Evolutionary conservation across 2,113 vertebrate species (phyloP).

Genomic region (Hippocampus comes): DNA sequence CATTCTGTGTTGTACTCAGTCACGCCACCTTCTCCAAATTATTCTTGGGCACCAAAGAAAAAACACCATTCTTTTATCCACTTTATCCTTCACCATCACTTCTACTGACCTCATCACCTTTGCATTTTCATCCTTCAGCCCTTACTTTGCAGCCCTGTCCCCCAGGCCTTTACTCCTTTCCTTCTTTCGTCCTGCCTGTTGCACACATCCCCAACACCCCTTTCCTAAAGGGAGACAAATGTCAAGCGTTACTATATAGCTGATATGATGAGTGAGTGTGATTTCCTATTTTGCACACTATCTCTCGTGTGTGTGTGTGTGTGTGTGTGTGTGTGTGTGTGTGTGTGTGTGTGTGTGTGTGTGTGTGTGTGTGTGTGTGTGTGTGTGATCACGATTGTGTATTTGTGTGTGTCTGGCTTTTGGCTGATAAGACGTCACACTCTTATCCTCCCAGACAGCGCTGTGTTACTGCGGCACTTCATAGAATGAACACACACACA

Average conservation of each 20-base stretch:
- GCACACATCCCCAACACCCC: no score
- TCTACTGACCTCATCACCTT: conserved; percentile 10
- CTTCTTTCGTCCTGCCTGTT: background rate
- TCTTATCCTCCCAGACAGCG: conserved; percentile 55
- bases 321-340: background rate
- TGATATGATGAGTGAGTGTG: conserved; percentile 38
- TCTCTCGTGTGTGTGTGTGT: background rate
- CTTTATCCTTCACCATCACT: background rate
- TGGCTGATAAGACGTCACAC: conserved; percentile 53
- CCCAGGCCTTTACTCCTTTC: background rate
- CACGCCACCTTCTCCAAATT: background rate
- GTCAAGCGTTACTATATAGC: conserved; percentile 33
- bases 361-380: background rate
- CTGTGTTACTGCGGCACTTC: conserved; percentile 38
- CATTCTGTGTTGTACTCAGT: background rate
- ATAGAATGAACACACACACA: conserved; percentile 14
- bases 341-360: background rate
- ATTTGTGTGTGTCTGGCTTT: conserved; percentile 45
- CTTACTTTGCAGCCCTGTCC: background rate
- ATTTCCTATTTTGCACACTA: conserved; percentile 26
- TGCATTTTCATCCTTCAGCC: conserved; percentile 14
- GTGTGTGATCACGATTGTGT: conserved; percentile 1
- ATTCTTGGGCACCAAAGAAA: conserved; percentile 11
- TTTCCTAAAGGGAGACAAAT: conserved; percentile 7
- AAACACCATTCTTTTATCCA: conserved; percentile 4